Base-by-base conservation (phyloP, 2,113 vertebrate species). In the Xerus inauris region DNA sequence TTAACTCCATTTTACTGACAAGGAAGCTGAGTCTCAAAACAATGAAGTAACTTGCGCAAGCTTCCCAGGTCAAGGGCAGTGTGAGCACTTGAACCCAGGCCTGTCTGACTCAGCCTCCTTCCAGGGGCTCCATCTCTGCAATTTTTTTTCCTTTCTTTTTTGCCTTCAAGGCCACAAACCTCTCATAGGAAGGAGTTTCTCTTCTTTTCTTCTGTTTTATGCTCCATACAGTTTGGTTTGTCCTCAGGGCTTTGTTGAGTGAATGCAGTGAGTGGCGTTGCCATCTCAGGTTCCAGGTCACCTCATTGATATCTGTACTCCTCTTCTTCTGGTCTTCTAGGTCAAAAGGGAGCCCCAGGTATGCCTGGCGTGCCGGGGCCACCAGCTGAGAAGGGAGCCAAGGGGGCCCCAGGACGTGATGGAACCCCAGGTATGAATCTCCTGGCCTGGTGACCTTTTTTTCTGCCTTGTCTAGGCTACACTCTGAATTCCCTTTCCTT, bases 401-500 rank as follows among this genome's bases (percentile, higher is more conserved):
- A 77, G 12, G 91, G 80, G 47, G 11, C 14, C 1, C 0, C 0
- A 0, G 96, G 90, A 69, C 20, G 0, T 1, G 6, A 20, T 4
- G 94, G 91, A 94, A 45, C 5, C 17, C 38, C 77, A 88, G 92
- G 77, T 73, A 87, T 0, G 0, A 0, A 4, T 49, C 87, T 72
- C 5, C 42, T 16, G 35, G 20, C 30, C 22, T 54, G 3, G 0
- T 6, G 7, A 11, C 16, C 22, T 4, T 51, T 45, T 20, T 6
- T 4, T 45, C 19, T 59, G 77, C 19, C 10, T n/a, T n/a, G 10
- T 69, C 3, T 28, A 42, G 40, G 30, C 45, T 45, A 10, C 2
- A 1, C 49, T 75, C 73, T 93, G 62, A 89, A n/a, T 75, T 65
- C 4, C 3, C 47, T 91, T 97, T 93, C 94, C 51, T 91, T 97